These are phyloP conservation scores for Monochamus alternatus DNA, from an alignment of 2,888 invertebrate species.

Conservation along the genomic window DNA sequence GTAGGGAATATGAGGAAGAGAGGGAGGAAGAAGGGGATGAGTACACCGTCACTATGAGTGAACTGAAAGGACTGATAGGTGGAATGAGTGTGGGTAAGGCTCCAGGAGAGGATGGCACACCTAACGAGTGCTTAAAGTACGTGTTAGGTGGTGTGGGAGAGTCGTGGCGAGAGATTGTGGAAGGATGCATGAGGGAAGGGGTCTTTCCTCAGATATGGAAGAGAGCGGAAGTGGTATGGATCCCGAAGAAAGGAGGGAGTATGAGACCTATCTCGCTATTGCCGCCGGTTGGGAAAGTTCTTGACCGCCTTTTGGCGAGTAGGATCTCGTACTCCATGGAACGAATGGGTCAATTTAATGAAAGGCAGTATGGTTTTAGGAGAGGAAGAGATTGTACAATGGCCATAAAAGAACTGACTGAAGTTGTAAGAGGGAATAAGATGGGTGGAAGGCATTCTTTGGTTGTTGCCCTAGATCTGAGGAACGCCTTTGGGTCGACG, in stretches of 20 bases:
- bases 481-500: background rate
- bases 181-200: background rate
- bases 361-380: background rate
- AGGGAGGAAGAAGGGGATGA: background rate
- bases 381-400: background rate
- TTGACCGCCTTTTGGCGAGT: background rate
- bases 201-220: conserved; percentile 1
- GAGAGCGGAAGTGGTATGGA: conserved; percentile 8
- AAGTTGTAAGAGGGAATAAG: background rate
- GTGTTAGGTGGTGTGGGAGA: background rate
- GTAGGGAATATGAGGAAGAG: background rate
- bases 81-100: background rate
- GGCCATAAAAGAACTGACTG: background rate
- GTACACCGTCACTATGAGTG: background rate
- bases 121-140: background rate
- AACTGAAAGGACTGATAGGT: background rate
- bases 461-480: background rate
- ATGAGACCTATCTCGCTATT: conserved; percentile 6
- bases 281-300: conserved; percentile 4
- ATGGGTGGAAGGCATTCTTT: background rate
- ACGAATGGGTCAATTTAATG: background rate
- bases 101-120: background rate
- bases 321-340: conserved; percentile 1
- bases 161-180: background rate
- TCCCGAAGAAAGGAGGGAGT: background rate